Conservation (phyloP, 2,888 invertebrate species). For the Agonopterix subpropinquella region DNA sequence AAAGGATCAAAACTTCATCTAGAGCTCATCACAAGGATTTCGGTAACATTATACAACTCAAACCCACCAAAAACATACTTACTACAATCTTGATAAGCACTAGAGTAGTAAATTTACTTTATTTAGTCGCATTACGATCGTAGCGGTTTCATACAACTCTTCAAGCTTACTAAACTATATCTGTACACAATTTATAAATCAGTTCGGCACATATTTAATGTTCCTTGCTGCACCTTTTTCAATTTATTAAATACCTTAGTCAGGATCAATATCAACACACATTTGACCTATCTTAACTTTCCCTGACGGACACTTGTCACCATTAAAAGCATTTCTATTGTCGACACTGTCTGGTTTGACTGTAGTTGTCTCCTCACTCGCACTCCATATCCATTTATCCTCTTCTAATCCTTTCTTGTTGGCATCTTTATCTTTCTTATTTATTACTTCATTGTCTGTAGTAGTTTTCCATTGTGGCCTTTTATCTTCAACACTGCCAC, state of each 20-base stretch:
- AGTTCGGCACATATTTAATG: too few relatives aligned
- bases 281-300: slow-evolving; percentile 14
- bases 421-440: background rate
- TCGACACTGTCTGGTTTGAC: slow-evolving; percentile 20
- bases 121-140: too few relatives aligned
- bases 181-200: too few relatives aligned
- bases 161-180: too few relatives aligned
- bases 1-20: too few relatives aligned
- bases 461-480: slow-evolving; percentile 3
- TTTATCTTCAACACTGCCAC: background rate
- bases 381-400: background rate
- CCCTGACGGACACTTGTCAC: slow-evolving; percentile 24
- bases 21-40: too few relatives aligned
- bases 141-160: too few relatives aligned
- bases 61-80: too few relatives aligned
- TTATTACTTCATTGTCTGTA: slow-evolving; percentile 5
- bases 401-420: background rate
- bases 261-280: slow-evolving; percentile 21
- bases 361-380: background rate
- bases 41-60: too few relatives aligned
- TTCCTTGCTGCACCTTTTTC: too few relatives aligned
- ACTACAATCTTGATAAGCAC: too few relatives aligned
- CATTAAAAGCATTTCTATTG: slow-evolving; percentile 26
- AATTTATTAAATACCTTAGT: background rate
- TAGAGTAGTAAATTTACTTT: too few relatives aligned